These are phyloP conservation scores for Latrodectus elegans DNA, from an alignment of 2,888 invertebrate genomes.

Conservation along the genomic window DNA sequence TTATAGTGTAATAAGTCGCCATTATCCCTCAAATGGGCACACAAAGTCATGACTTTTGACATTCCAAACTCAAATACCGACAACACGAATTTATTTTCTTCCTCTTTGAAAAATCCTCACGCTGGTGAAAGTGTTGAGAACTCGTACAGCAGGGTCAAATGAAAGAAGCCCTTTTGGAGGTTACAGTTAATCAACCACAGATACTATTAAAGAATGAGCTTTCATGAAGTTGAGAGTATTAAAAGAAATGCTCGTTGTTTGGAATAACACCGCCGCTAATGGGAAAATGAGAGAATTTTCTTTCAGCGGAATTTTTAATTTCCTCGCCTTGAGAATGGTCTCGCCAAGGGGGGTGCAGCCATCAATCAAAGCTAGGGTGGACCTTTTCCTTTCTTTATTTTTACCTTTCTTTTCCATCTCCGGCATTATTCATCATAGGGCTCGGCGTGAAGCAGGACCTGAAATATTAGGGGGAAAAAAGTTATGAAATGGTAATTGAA, in stretches of 20 bases:
- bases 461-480: not conserved
- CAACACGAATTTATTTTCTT: no score
- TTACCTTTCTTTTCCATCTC: constrained; percentile 1
- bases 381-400: constrained; percentile 1
- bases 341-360: not conserved
- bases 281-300: constrained; percentile 16
- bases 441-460: constrained; percentile 24
- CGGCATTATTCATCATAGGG: constrained; percentile 10
- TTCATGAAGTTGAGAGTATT: not conserved
- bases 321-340: constrained; percentile 12
- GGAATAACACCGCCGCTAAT: constrained; percentile 24
- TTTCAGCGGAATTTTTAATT: constrained; percentile 39
- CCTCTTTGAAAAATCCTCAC: no score
- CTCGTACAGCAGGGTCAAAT: not conserved
- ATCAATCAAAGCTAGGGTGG: constrained; percentile 12
- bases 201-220: constrained; percentile 2
- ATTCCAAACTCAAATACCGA: no score
- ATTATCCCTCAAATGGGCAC: no score
- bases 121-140: not conserved
- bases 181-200: constrained; percentile 32
- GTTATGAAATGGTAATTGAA: not conserved
- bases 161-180: not conserved
- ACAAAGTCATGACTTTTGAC: no score
- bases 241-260: not conserved
- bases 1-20: no score